These are phyloP conservation scores for Nematopogon swammerdamellus DNA, from an alignment of 2,888 invertebrate species.

Conservation along the genomic window DNA sequence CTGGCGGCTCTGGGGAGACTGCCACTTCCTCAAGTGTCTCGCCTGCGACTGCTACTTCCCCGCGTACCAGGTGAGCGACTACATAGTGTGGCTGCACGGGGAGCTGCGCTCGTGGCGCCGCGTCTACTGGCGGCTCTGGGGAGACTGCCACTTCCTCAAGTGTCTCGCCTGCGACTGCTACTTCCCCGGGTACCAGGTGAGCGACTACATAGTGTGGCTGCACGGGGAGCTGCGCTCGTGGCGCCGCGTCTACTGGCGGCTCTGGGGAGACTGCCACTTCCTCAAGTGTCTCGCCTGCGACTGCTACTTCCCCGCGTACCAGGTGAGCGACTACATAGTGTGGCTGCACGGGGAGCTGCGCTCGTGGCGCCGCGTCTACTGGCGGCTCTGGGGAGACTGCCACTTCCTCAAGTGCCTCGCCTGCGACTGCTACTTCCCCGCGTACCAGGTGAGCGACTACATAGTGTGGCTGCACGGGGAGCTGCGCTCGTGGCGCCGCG, in stretches of 20 bases:
- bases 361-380: conserved; percentile 89
- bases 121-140: conserved; percentile 94
- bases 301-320: conserved; percentile 70
- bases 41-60: conserved; percentile 77
- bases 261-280: conserved; percentile 91
- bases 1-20: conserved; percentile 91
- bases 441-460: conserved; percentile 73
- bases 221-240: conserved; percentile 80
- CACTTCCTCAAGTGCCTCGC: conserved; percentile 81
- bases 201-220: conserved; percentile 72
- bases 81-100: conserved; percentile 70
- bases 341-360: conserved; percentile 74
- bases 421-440: conserved; percentile 75
- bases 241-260: conserved; percentile 90
- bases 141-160: conserved; percentile 81
- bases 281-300: conserved; percentile 79
- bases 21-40: conserved; percentile 81
- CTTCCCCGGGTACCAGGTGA: conserved; percentile 73
- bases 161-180: conserved; percentile 76
- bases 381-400: conserved; percentile 90
- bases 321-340: conserved; percentile 74
- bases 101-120: conserved; percentile 85
- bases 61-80: conserved; percentile 71
- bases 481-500: conserved; percentile 83
- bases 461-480: conserved; percentile 72